Percentiles rank a stretch among this genome's conserved stretches.
These are phyloP conservation scores for Radopholus similis DNA, from an alignment of 1,140 invertebrate genomes.

Conservation along the genomic window DNA sequence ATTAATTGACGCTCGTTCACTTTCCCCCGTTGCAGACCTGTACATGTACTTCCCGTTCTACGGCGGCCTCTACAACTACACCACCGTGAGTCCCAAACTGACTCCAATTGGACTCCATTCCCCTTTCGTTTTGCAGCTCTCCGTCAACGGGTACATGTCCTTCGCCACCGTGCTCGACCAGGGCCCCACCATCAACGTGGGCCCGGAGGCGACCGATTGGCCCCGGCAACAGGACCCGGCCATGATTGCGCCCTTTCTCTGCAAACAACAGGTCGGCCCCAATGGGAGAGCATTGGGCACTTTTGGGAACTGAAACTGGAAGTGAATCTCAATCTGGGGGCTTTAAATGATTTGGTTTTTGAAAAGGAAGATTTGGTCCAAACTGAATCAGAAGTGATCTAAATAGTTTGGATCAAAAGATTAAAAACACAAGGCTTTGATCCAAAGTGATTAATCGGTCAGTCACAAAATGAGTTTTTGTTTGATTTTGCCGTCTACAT, in stretches of 20 bases:
- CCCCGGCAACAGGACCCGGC: constrained; percentile 58
- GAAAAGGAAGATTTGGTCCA: too few relatives aligned
- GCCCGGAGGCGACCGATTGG: constrained; percentile 59
- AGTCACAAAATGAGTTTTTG: too few relatives aligned
- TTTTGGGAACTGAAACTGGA: too few relatives aligned
- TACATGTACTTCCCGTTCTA: constrained; percentile 60
- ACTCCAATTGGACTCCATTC: neutral
- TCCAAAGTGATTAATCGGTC: too few relatives aligned
- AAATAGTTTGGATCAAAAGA: too few relatives aligned
- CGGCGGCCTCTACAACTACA: constrained; percentile 59
- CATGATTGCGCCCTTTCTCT: constrained; percentile 59
- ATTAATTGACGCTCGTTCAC: neutral
- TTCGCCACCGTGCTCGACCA: constrained; percentile 59
- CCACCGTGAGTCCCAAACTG: constrained; percentile 43
- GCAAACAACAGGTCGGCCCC: constrained; percentile 51
- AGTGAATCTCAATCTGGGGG: too few relatives aligned
- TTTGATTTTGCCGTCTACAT: too few relatives aligned
- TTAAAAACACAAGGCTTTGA: too few relatives aligned
- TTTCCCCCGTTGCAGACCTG: constrained; percentile 24
- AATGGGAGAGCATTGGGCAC: too few relatives aligned
- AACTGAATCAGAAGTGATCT: too few relatives aligned
- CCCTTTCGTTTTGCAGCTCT: constrained; percentile 35
- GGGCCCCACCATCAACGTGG: constrained; percentile 59
- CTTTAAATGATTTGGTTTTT: too few relatives aligned
- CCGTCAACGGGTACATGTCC: constrained; percentile 60